These are phyloP conservation scores for Sylvia borin DNA, from an alignment of 2,797 vertebrate genomes.

Conservation along the genomic window DNA sequence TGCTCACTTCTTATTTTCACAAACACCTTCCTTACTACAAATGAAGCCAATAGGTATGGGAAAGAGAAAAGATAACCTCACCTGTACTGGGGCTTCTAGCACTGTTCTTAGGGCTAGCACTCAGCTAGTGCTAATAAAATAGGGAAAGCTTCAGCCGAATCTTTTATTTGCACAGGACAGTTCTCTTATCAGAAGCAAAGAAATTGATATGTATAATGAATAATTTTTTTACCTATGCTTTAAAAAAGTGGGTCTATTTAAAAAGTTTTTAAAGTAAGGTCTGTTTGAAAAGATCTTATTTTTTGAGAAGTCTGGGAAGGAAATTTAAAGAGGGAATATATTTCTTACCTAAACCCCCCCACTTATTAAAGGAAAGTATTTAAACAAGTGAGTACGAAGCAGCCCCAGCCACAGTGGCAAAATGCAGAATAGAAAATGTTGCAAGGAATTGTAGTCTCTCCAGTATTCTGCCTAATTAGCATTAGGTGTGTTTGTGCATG, in stretches of 20 bases:
- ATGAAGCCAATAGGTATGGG: background rate
- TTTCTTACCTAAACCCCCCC: background rate
- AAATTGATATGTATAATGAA: background rate
- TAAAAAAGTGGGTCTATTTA: background rate
- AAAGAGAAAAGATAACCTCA: background rate
- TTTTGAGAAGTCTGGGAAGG: background rate
- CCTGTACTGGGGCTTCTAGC: background rate
- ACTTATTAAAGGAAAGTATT: background rate
- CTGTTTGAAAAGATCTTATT: background rate
- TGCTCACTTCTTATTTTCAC: background rate
- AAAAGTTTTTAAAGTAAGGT: background rate
- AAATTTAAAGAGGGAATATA: background rate
- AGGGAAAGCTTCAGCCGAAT: background rate
- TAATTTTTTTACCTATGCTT: background rate
- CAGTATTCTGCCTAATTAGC: background rate
- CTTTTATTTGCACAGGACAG: background rate
- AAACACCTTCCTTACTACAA: background rate
- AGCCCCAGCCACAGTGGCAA: background rate
- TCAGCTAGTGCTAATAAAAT: background rate
- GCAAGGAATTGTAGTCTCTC: background rate
- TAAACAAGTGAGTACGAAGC: background rate
- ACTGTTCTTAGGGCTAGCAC: background rate
- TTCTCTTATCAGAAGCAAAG: background rate
- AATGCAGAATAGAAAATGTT: background rate
- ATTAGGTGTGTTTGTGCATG: background rate